These are phyloP conservation scores for Poeciliopsis prolifica DNA, from an alignment of 2,113 vertebrate species.

Conservation along the genomic window DNA sequence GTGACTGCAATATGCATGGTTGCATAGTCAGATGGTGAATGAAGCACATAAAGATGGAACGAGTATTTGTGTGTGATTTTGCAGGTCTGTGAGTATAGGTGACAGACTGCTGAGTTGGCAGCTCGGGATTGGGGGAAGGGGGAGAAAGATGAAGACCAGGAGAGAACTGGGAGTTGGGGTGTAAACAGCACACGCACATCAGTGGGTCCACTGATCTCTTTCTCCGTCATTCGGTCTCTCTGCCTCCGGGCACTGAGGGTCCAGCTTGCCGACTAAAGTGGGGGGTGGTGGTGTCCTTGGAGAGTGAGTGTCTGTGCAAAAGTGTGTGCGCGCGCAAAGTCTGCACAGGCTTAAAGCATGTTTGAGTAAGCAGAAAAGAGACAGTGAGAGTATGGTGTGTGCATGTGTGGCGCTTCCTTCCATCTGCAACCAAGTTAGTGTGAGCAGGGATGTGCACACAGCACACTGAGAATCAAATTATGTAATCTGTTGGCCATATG, in stretches of 20 bases:
- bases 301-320: constrained; percentile 34
- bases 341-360: constrained; percentile 60
- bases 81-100: constrained; percentile 44
- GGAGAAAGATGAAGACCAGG: constrained; percentile 49
- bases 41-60: constrained; percentile 29
- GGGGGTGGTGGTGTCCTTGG: constrained; percentile 42
- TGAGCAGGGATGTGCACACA: constrained; percentile 45
- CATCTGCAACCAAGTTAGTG: constrained; percentile 49
- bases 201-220: constrained; percentile 67
- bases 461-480: constrained; percentile 63
- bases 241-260: constrained; percentile 56
- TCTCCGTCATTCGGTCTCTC: constrained; percentile 49
- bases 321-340: constrained; percentile 28
- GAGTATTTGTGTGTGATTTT: constrained; percentile 44
- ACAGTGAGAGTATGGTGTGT: constrained; percentile 59
- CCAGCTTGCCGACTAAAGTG: constrained; percentile 56
- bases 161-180: constrained; percentile 46
- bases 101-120: constrained; percentile 74
- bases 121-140: constrained; percentile 50
- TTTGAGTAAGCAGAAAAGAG: constrained; percentile 63
- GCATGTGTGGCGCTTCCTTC: constrained; percentile 48
- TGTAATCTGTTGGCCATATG: constrained; percentile 67
- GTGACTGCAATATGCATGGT: constrained; percentile 24
- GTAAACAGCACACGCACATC: constrained; percentile 68
- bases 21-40: neutral